Percentiles rank a stretch among this genome's conserved stretches.
Evolutionary conservation across 2,888 invertebrate genomes (phyloP).

Genomic region (Caenorhabditis zanzibari): DNA sequence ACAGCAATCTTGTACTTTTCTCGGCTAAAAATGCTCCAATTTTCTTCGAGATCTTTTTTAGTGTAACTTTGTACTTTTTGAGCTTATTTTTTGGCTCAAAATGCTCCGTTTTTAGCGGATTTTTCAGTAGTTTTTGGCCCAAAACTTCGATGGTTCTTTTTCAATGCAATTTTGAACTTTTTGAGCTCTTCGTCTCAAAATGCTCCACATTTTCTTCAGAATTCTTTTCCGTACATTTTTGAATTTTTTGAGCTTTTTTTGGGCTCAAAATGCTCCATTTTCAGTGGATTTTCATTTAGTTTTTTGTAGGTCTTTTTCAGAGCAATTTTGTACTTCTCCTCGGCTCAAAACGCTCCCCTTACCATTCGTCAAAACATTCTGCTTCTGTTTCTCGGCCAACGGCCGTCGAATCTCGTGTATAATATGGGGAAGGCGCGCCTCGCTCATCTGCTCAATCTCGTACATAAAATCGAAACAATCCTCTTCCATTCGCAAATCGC

Average conservation of each 20-base stretch:
- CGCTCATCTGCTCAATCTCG: constrained; percentile 78
- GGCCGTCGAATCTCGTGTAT: constrained; percentile 71
- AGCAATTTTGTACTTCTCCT: too few relatives aligned
- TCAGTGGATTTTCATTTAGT: too few relatives aligned
- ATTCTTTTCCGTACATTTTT: neutral
- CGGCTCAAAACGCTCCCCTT: neutral
- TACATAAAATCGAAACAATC: constrained; percentile 91
- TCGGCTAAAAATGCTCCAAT: too few relatives aligned
- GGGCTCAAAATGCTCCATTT: neutral
- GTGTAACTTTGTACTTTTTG: too few relatives aligned
- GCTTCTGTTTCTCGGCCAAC: constrained; percentile 64
- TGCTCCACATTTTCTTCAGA: neutral
- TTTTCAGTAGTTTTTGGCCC: too few relatives aligned
- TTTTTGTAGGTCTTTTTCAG: too few relatives aligned
- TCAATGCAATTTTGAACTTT: too few relatives aligned
- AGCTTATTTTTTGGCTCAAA: too few relatives aligned
- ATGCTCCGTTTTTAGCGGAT: too few relatives aligned
- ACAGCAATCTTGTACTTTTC: too few relatives aligned
- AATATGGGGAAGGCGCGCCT: constrained; percentile 66
- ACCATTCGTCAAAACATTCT: constrained; percentile 16
- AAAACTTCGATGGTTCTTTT: too few relatives aligned
- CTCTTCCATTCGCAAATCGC: constrained; percentile 91
- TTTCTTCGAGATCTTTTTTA: neutral
- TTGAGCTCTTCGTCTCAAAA: neutral
- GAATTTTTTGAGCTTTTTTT: neutral